Conservation (phyloP, 2,797 vertebrate genomes). For the Anguilla pacifica region DNA sequence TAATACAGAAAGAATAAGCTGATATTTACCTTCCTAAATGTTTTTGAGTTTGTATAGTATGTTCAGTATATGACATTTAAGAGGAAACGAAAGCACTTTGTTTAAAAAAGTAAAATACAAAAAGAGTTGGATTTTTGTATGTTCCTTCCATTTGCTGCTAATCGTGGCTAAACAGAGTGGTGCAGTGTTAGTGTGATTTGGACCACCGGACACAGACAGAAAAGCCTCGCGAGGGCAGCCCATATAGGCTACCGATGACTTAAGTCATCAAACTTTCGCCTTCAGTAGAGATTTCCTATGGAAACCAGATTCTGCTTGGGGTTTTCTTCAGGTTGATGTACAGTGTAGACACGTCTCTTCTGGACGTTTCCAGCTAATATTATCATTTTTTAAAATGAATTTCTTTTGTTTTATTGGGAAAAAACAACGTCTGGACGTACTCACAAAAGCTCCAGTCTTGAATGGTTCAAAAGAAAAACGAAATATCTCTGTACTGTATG, state of each 20-base stretch:
- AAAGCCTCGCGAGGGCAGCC: constrained; percentile 67
- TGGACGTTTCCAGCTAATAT: constrained; percentile 70
- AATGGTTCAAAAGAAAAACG: constrained; percentile 26
- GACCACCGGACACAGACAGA: constrained; percentile 82
- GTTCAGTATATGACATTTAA: constrained; percentile 83
- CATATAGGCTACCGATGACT: constrained; percentile 63
- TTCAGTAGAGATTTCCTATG: constrained; percentile 87
- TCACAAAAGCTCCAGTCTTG: constrained; percentile 54
- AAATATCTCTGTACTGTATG: constrained; percentile 84
- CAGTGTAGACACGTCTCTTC: constrained; percentile 82
- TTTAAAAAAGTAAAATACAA: constrained; percentile 76
- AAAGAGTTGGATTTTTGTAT: constrained; percentile 85
- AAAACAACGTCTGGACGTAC: constrained; percentile 60
- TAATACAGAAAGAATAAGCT: constrained; percentile 61
- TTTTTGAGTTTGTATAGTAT: constrained; percentile 78
- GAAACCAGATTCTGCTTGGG: constrained; percentile 83
- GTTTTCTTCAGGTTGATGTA: constrained; percentile 84
- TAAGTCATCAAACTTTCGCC: constrained; percentile 78
- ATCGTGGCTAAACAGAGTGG: constrained; percentile 95
- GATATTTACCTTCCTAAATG: constrained; percentile 70
- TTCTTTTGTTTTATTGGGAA: constrained; percentile 66
- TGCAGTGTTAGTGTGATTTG: constrained; percentile 94
- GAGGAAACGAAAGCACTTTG: constrained; percentile 94
- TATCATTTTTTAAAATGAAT: constrained; percentile 76
- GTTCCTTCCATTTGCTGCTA: constrained; percentile 99